These are phyloP conservation scores for Euproctis similis DNA, from an alignment of 2,888 invertebrate genomes.

Conservation along the genomic window DNA sequence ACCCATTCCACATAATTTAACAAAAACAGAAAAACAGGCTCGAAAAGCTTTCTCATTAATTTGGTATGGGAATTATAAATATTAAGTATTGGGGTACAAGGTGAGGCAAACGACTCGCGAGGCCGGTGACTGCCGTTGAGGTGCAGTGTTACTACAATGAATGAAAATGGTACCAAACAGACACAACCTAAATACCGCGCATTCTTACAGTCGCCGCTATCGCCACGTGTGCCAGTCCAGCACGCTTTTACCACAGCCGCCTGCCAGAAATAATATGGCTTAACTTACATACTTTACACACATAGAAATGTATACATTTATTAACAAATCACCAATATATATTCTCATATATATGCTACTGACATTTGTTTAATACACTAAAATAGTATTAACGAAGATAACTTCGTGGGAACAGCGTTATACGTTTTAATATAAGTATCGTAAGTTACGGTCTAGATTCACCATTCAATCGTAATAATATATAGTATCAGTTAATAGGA, in stretches of 20 bases:
- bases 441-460: constrained; percentile 20
- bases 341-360: constrained; percentile 30
- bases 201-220: constrained; percentile 60
- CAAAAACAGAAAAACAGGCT: constrained; percentile 38
- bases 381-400: constrained; percentile 24
- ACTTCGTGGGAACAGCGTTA: constrained; percentile 21
- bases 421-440: constrained; percentile 21
- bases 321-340: constrained; percentile 43
- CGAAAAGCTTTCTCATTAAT: constrained; percentile 48
- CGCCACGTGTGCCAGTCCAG: constrained; percentile 60
- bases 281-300: constrained; percentile 54
- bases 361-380: constrained; percentile 29
- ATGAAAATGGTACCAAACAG: constrained; percentile 70
- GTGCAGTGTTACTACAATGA: constrained; percentile 69
- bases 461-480: constrained; percentile 14
- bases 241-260: constrained; percentile 61
- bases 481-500: constrained; percentile 7
- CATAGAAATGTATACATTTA: constrained; percentile 50
- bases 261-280: constrained; percentile 58
- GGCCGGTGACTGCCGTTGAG: constrained; percentile 36
- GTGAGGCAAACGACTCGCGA: constrained; percentile 18
- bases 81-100: constrained; percentile 33
- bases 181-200: constrained; percentile 72
- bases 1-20: constrained; percentile 25
- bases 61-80: constrained; percentile 44